Evolutionary conservation across 1,140 invertebrate genomes (phyloP).

Genomic region (Nephotettix cincticeps): DNA sequence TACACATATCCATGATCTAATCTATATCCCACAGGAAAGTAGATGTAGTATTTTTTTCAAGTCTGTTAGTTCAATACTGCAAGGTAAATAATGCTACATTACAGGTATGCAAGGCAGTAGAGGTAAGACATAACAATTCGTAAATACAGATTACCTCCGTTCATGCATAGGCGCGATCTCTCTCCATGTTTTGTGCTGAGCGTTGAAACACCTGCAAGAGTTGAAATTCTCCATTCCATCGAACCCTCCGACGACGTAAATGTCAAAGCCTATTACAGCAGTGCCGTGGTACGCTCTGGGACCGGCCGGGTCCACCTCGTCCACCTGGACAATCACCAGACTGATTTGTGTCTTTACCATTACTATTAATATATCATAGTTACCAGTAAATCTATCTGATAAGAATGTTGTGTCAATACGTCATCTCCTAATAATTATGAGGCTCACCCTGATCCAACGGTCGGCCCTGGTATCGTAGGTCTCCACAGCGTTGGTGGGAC

Average conservation of each 20-base stretch:
- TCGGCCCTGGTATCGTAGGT: slow-evolving; percentile 77
- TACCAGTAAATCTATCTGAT: too few species aligned
- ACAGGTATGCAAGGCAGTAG: background rate
- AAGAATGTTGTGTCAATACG: too few species aligned
- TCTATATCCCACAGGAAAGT: too few species aligned
- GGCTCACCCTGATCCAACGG: slow-evolving; percentile 63
- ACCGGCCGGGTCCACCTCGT: slow-evolving; percentile 59
- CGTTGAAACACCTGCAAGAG: slow-evolving; percentile 63
- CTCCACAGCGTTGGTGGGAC: slow-evolving; percentile 70
- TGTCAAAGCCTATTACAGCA: slow-evolving; percentile 59
- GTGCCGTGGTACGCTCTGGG: slow-evolving; percentile 71
- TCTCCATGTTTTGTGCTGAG: slow-evolving; percentile 60
- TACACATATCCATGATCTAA: too few species aligned
- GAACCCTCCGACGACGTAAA: slow-evolving; percentile 70
- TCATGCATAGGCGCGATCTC: slow-evolving; percentile 61
- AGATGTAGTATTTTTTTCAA: too few species aligned
- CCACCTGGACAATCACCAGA: too few species aligned
- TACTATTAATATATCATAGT: too few species aligned
- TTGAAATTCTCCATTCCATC: slow-evolving; percentile 65
- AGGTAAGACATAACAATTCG: background rate
- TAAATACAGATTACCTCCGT: slow-evolving; percentile 48
- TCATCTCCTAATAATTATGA: too few species aligned
- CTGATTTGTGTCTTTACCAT: too few species aligned
- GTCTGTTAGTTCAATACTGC: too few species aligned
- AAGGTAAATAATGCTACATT: background rate